Conservation (phyloP, 2,113 vertebrate genomes). For the Lichenostomus cassidix region DNA sequence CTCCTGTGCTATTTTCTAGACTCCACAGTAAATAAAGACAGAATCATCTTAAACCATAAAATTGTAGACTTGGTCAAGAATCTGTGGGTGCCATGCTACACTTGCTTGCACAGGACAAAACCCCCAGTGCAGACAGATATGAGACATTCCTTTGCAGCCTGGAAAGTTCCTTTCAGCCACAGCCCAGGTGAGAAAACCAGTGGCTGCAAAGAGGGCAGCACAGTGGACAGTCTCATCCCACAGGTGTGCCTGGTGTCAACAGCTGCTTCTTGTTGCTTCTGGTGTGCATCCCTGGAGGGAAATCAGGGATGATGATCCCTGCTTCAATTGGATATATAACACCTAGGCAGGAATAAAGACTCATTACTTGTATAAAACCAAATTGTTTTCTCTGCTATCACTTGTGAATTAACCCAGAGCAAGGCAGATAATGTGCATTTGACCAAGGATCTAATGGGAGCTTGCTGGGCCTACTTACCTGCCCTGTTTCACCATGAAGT, state of each 20-base stretch:
- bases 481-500: rapidly evolving
- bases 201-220: rapidly evolving
- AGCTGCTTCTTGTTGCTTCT: rapidly evolving
- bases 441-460: neutral
- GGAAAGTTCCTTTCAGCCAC: neutral
- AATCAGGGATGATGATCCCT: neutral
- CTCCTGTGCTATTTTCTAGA: neutral
- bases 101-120: neutral
- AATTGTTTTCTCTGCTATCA: neutral
- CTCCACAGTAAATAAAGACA: neutral
- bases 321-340: neutral
- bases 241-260: rapidly evolving
- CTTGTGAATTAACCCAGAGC: neutral
- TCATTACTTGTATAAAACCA: neutral
- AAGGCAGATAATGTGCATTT: neutral
- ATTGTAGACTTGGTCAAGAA: neutral
- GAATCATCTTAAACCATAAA: neutral
- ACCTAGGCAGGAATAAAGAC: neutral
- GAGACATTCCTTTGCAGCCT: neutral
- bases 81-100: rapidly evolving
- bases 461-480: rapidly evolving
- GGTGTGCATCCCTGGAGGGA: neutral
- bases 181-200: neutral
- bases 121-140: rapidly evolving
- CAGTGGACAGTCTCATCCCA: neutral